Conservation (phyloP, 2,797 vertebrate genomes). For the Typhlichthys subterraneus region DNA sequence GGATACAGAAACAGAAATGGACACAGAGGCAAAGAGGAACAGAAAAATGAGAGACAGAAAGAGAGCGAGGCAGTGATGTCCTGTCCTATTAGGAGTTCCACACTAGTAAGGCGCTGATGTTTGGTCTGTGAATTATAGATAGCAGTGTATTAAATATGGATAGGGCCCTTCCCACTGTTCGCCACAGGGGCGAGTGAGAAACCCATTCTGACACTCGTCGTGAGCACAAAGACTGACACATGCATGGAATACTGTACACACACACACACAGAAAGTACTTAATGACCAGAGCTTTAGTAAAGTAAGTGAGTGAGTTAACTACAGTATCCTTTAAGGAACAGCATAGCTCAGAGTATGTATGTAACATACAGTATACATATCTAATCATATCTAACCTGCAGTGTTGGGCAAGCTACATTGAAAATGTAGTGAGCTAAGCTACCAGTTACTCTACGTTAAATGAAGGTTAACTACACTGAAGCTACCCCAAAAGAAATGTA, state of each 20-base stretch:
- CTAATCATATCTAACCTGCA: too few relatives aligned
- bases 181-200: constrained; percentile 35
- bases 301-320: too few relatives aligned
- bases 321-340: too few relatives aligned
- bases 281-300: too few relatives aligned
- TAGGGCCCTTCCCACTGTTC: constrained; percentile 37
- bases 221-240: neutral
- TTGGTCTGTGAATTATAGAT: constrained; percentile 69
- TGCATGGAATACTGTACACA: neutral
- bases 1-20: neutral
- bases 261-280: neutral
- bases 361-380: too few relatives aligned
- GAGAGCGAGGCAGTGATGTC: constrained; percentile 30
- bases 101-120: constrained; percentile 49
- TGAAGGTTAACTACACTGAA: too few relatives aligned
- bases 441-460: too few relatives aligned
- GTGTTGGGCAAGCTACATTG: too few relatives aligned
- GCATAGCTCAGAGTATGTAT: too few relatives aligned
- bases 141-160: constrained; percentile 61
- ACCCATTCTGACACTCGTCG: neutral
- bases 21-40: neutral
- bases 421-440: too few relatives aligned
- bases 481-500: too few relatives aligned
- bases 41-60: constrained; percentile 10
- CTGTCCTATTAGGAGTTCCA: constrained; percentile 36